Evolutionary conservation across 2,113 vertebrate species (phyloP).

Genomic region (Abramis brama): DNA sequence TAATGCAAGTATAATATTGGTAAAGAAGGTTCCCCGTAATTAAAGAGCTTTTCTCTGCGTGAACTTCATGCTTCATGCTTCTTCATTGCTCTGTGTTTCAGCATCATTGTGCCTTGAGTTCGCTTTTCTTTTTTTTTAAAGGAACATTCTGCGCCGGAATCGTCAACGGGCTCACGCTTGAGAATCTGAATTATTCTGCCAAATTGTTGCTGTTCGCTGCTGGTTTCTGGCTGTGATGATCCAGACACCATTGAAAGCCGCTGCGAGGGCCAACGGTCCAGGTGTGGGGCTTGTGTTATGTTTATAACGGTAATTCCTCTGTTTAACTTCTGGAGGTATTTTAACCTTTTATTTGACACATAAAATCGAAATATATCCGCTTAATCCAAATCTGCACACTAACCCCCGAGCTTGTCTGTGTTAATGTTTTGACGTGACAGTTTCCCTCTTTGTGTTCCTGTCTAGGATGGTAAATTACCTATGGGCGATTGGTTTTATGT

Average conservation of each 20-base stretch:
- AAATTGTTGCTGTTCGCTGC: constrained; percentile 10
- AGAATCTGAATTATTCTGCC: constrained; percentile 17
- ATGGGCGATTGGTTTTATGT: constrained; percentile 44
- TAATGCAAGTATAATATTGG: not conserved
- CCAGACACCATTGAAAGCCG: constrained; percentile 33
- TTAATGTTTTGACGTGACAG: constrained; percentile 22
- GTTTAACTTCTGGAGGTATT: constrained; percentile 39
- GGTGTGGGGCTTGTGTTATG: constrained; percentile 7
- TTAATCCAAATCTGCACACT: constrained; percentile 49
- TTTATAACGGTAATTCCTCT: constrained; percentile 37
- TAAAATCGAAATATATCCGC: constrained; percentile 48
- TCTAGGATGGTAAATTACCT: constrained; percentile 34
- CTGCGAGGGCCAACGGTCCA: constrained; percentile 22
- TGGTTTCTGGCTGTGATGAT: constrained; percentile 16
- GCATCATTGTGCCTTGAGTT: not conserved
- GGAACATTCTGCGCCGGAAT: constrained; percentile 7
- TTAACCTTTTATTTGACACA: constrained; percentile 54
- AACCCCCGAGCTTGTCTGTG: constrained; percentile 38
- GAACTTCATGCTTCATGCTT: not conserved
- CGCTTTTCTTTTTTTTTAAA: not conserved
- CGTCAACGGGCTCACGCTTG: not conserved
- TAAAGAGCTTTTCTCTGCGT: not conserved
- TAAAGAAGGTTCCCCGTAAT: not conserved
- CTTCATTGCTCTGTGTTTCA: not conserved
- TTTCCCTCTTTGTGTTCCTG: constrained; percentile 21